Percentiles rank a stretch among this genome's conserved stretches.
phyloP scores from a whole-genome alignment of 2,797 vertebrate species.

The Strix occidentalis region DNA sequence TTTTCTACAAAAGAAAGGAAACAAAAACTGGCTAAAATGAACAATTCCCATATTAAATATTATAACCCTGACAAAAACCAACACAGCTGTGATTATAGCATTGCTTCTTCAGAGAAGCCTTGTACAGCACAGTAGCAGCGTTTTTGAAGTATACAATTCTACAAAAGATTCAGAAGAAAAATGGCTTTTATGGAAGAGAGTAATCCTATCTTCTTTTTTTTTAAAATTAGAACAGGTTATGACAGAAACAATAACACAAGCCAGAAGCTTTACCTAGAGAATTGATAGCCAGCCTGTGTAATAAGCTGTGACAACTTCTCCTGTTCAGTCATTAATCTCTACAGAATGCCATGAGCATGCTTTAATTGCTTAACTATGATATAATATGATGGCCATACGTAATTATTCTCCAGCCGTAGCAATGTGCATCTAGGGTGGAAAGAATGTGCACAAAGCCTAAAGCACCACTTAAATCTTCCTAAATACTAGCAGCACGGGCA shows the following conservation, averaged over 20 bases:
- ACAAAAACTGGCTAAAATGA: background rate
- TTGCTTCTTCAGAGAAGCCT: background rate
- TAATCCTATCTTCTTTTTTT: background rate
- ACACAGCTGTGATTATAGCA: background rate
- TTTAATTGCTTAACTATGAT: conserved; percentile 60
- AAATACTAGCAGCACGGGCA: background rate
- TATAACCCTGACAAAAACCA: background rate
- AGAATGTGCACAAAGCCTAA: background rate
- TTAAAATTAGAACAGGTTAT: background rate
- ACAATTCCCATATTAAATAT: background rate
- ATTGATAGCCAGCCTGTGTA: background rate
- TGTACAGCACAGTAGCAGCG: background rate
- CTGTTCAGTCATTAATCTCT: conserved; percentile 33
- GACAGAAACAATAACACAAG: background rate
- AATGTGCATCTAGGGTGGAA: background rate
- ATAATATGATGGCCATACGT: conserved; percentile 26
- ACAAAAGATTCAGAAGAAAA: background rate
- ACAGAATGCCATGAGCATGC: background rate
- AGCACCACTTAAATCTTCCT: conserved; percentile 5
- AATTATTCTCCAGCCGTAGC: conserved; percentile 11
- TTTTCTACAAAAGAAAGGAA: background rate
- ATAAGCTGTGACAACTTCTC: conserved; percentile 13
- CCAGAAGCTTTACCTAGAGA: background rate
- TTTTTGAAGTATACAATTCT: background rate
- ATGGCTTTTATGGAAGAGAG: background rate